Conservation (phyloP, 2,888 invertebrate species). For the Spodoptera exigua region DNA sequence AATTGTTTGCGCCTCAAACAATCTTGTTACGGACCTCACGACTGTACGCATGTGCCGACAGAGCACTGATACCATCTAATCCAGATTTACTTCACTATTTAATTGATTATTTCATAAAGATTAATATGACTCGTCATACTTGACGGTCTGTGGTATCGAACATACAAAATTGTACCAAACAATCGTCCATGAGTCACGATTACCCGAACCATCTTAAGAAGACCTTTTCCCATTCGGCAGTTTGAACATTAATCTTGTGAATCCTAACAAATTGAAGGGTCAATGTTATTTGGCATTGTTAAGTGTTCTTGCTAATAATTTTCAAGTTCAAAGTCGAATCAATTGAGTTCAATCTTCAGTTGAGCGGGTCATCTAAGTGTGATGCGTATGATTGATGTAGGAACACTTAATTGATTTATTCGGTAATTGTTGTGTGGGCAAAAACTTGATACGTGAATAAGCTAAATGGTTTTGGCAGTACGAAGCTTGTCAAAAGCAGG, state of each 20-base stretch:
- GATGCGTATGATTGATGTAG: conserved; percentile 52
- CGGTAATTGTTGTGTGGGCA: conserved; percentile 28
- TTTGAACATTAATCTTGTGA: conserved; percentile 27
- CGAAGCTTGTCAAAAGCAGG: conserved; percentile 4
- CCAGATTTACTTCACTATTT: conserved; percentile 85
- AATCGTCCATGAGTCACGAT: conserved; percentile 75
- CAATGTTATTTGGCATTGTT: conserved; percentile 56
- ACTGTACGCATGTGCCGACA: conserved; percentile 84
- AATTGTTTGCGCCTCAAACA: conserved; percentile 55
- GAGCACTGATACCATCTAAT: conserved; percentile 84
- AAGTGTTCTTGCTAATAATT: conserved; percentile 70
- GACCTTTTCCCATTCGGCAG: conserved; percentile 50
- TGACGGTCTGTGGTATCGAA: conserved; percentile 74
- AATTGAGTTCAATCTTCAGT: conserved; percentile 68
- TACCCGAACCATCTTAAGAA: conserved; percentile 57
- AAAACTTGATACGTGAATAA: conserved; percentile 20
- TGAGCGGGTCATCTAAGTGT: conserved; percentile 48
- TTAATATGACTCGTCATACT: conserved; percentile 85
- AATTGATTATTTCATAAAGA: conserved; percentile 88
- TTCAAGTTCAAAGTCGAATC: conserved; percentile 74
- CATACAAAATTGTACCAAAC: conserved; percentile 77
- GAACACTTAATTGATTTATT: conserved; percentile 44
- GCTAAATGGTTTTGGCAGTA: conserved; percentile 17
- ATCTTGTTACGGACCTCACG: conserved; percentile 81
- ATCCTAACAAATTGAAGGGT: conserved; percentile 40